Evolutionary conservation across 2,113 vertebrate genomes (phyloP), one percentile per base, ranked within the genome.

Genomic region (Thunnus maccoyii): DNA sequence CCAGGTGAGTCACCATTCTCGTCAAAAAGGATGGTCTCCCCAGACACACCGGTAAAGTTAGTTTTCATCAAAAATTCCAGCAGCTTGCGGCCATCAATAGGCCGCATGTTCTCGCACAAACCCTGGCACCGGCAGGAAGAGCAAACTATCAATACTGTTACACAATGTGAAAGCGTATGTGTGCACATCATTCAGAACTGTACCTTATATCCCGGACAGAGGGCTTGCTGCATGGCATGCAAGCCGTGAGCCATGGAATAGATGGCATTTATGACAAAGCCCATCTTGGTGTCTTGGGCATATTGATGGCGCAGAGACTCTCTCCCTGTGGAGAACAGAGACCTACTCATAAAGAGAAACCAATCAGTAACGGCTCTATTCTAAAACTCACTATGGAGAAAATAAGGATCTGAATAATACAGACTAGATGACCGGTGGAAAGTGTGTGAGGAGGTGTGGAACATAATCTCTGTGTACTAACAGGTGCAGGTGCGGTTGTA

Each of bases 211-310:
- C 97, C 97, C 0, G 98, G 98, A 75, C 98, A 99, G 56, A 99
- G 91, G 0, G 94, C 60, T 77, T 89, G 86, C 94, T 99, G 98
- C 98, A 99, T 99, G 88, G 97, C 95, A 62, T 99, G 97, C n/a
- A 99, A 96, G 3, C 98, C 98, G 0, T 98, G 96, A 0, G 98
- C 98, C 98, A 99, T 99, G 0, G 98, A 98, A 73, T 99, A 99
- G 83, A 99, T 99, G 0, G 98, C 98, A 1, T 99, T 99, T 89
- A 99, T 99, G 67, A 99, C 98, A 76, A 99, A 99, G 13, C 98
- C 98, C 98, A 99, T 99, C 94, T 99, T 99, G 72, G 97, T 99
- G 94, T 99, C 98, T 88, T 99, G 98, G 58, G 97, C 97, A 0
- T 99, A 98, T 60, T 99, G 97, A 0, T 96, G 96, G 70, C 93